phyloP scores from a whole-genome alignment of 2,888 invertebrate genomes.

The Girardia tigrina region DNA sequence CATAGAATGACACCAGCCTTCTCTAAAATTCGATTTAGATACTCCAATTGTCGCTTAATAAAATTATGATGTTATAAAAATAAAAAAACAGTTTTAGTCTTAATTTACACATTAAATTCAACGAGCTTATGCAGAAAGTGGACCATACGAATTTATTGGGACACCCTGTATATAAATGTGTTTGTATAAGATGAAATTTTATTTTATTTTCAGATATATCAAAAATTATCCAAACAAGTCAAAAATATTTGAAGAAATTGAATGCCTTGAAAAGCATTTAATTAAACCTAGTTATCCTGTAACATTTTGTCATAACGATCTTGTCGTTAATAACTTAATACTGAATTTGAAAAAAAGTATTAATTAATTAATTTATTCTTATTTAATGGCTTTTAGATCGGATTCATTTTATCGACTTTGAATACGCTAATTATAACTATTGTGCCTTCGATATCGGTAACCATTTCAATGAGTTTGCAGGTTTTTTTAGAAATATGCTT shows the following conservation, averaged over 20 bases:
- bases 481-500: too few species aligned
- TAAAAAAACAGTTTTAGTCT: too few species aligned
- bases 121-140: too few species aligned
- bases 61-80: too few species aligned
- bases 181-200: too few species aligned
- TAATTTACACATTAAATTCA: too few species aligned
- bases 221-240: constrained; percentile 56
- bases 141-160: too few species aligned
- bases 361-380: constrained; percentile 39
- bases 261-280: constrained; percentile 61
- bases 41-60: too few species aligned
- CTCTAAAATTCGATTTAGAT: too few species aligned
- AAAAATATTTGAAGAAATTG: constrained; percentile 40
- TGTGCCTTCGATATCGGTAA: constrained; percentile 91
- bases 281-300: constrained; percentile 57
- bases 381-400: constrained; percentile 20
- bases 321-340: constrained; percentile 80
- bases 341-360: constrained; percentile 57
- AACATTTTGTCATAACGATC: constrained; percentile 92
- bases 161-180: too few species aligned
- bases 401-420: constrained; percentile 60
- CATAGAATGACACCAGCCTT: too few species aligned
- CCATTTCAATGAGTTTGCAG: constrained; percentile 86
- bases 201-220: constrained; percentile 37
- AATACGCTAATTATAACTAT: constrained; percentile 82